A percentile compares a stretch with the other conserved stretches of the same genome.
phyloP scores from a whole-genome alignment of 2,888 invertebrate genomes.

The Protodeltote pygarga region DNA sequence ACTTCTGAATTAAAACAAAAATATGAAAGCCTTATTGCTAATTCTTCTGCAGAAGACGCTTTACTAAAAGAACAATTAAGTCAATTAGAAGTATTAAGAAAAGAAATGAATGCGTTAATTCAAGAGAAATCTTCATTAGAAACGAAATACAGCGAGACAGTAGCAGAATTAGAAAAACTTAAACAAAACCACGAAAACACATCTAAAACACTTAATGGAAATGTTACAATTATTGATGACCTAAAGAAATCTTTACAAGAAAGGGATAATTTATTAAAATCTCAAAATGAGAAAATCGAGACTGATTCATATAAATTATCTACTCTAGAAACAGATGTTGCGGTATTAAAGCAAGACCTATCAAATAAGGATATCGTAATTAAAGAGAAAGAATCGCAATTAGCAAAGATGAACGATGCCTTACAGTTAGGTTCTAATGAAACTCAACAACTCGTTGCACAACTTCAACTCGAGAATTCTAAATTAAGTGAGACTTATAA shows the following conservation, averaged over 20 bases:
- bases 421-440: conserved; percentile 67
- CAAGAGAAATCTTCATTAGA: conserved; percentile 73
- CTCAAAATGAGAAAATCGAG: conserved; percentile 63
- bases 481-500: conserved; percentile 71
- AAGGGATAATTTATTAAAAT: conserved; percentile 70
- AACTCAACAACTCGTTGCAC: conserved; percentile 66
- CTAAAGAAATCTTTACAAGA: conserved; percentile 67
- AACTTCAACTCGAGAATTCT: conserved; percentile 71
- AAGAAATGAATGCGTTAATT: conserved; percentile 66
- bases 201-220: conserved; percentile 65
- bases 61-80: conserved; percentile 73
- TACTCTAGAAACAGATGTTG: conserved; percentile 65
- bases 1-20: conserved; percentile 73
- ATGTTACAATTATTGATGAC: conserved; percentile 53
- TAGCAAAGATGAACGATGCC: conserved; percentile 64
- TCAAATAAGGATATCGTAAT: conserved; percentile 60
- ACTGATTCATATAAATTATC: conserved; percentile 63
- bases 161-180: conserved; percentile 62
- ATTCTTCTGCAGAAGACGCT: conserved; percentile 77
- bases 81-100: conserved; percentile 70
- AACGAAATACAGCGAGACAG: conserved; percentile 62
- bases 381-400: conserved; percentile 66
- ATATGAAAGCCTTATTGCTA: conserved; percentile 75
- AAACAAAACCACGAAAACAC: conserved; percentile 63
- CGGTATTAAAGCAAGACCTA: conserved; percentile 64